A percentile compares a stretch with the other conserved stretches of the same genome.
Conservation (phyloP, 2,888 invertebrate genomes). For the Mycalesis mineus region DNA sequence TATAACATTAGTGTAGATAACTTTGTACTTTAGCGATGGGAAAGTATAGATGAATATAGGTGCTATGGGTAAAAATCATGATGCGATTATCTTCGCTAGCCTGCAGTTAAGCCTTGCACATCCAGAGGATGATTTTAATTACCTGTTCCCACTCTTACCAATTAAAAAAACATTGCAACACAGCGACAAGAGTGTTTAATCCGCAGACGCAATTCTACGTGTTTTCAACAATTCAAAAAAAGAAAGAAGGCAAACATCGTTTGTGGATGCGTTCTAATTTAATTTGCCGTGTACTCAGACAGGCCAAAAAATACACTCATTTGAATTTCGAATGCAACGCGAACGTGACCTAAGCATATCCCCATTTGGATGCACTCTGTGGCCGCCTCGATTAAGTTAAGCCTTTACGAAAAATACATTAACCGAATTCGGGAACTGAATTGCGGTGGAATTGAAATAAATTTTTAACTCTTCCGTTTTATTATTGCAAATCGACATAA, state of each 20-base stretch:
- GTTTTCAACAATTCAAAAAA: conserved; percentile 25
- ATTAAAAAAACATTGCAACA: neutral
- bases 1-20: too few species aligned
- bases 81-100: too few species aligned
- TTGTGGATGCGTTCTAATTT: conserved; percentile 49
- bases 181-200: neutral
- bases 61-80: too few species aligned
- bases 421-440: conserved; percentile 11
- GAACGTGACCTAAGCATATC: conserved; percentile 62
- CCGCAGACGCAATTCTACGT: conserved; percentile 1
- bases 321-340: conserved; percentile 69
- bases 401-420: conserved; percentile 29
- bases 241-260: conserved; percentile 22
- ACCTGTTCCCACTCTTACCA: neutral
- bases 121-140: too few species aligned
- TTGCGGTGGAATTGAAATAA: conserved; percentile 12
- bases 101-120: too few species aligned
- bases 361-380: conserved; percentile 58
- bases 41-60: too few species aligned
- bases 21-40: too few species aligned
- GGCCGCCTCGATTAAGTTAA: conserved; percentile 31
- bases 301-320: conserved; percentile 70
- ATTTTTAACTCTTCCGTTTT: neutral
- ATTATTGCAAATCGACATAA: neutral
- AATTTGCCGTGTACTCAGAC: conserved; percentile 65